Evolutionary conservation across 1,140 invertebrate genomes (phyloP).

Genomic region (Nasonia giraulti): DNA sequence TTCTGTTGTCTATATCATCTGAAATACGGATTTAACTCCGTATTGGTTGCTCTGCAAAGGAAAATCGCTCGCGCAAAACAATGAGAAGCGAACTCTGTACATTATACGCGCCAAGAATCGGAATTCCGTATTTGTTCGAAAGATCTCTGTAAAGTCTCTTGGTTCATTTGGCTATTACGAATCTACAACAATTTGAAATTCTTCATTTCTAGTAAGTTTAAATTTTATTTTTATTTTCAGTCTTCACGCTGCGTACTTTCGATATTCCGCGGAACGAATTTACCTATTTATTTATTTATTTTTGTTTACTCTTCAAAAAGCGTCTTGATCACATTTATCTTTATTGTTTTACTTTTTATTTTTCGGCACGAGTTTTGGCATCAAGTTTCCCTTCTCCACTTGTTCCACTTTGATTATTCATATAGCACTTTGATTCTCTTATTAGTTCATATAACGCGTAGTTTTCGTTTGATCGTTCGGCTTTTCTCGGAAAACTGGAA

Average conservation of each 20-base stretch:
- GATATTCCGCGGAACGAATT: conserved; percentile 38
- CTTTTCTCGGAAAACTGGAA: conserved; percentile 59
- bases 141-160: background rate
- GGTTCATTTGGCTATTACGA: background rate
- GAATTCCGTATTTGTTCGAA: background rate
- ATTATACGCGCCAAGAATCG: background rate
- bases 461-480: conserved; percentile 31
- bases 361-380: conserved; percentile 42
- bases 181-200: conserved; percentile 14
- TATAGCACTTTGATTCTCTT: background rate
- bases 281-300: conserved; percentile 27
- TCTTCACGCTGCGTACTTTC: conserved; percentile 61
- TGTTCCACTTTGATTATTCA: conserved; percentile 28
- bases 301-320: conserved; percentile 51
- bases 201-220: background rate
- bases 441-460: conserved; percentile 13
- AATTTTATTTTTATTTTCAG: conserved; percentile 53
- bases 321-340: conserved; percentile 51
- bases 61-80: background rate
- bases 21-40: background rate
- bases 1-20: background rate
- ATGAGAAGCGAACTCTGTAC: background rate
- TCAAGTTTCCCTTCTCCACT: conserved; percentile 26
- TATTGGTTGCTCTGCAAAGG: background rate
- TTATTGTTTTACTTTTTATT: conserved; percentile 49